Percentiles rank a stretch among this genome's conserved stretches.
Conservation (phyloP, 2,113 vertebrate genomes). For the Potamarius usumacintae region DNA sequence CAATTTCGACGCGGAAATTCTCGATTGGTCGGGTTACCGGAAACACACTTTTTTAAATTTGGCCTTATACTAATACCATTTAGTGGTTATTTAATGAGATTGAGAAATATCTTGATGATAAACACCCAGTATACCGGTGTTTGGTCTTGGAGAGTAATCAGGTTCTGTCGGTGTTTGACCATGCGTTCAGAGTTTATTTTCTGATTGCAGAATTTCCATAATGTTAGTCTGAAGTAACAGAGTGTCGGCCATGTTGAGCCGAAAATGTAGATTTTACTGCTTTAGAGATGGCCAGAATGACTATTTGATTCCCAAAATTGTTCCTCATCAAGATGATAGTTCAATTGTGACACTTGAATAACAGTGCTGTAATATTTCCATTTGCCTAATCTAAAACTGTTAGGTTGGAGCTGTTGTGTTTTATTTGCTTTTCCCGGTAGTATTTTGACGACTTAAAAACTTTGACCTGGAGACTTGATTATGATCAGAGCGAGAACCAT, state of each 20-base stretch:
- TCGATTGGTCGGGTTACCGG: too few relatives aligned
- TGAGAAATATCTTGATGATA: too few relatives aligned
- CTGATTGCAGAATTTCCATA: neutral
- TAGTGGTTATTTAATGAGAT: too few relatives aligned
- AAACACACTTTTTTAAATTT: too few relatives aligned
- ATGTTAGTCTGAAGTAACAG: neutral
- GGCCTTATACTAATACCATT: too few relatives aligned
- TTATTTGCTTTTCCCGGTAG: neutral
- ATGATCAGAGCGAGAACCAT: neutral
- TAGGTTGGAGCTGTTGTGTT: neutral
- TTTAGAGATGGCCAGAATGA: neutral
- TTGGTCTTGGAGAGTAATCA: neutral
- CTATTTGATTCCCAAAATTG: neutral
- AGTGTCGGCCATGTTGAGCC: neutral
- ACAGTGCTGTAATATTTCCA: neutral
- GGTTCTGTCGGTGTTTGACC: neutral
- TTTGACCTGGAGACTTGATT: neutral
- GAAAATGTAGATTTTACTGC: neutral
- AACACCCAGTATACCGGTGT: neutral
- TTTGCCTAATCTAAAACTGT: neutral
- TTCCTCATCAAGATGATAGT: neutral
- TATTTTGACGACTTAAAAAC: neutral
- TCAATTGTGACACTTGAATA: neutral
- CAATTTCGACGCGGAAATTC: too few relatives aligned
- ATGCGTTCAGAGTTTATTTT: neutral